Evolutionary conservation across 2,113 vertebrate species (phyloP), one percentile per base, ranked within the genome.

Genomic region (Glaucomys volans): DNA sequence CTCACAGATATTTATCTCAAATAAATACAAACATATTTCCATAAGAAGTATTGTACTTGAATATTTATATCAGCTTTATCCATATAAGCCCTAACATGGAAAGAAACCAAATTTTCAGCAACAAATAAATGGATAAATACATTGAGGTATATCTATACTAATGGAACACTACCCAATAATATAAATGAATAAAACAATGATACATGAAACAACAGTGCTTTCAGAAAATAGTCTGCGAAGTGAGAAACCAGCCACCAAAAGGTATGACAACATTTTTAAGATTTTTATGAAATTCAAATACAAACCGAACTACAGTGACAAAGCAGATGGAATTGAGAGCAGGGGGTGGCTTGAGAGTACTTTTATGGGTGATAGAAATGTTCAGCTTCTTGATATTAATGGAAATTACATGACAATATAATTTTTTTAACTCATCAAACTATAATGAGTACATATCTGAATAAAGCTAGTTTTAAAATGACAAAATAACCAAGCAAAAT

Each of bases 51-150:
- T 83, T 88, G 18, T 72, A 52, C 64, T 77, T 35, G 24, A 59
- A 87, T 82, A 91, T 75, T 87, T 32, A 64, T 52, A 71, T 62
- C n/a, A 96, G 37, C 50, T 91, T 82, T 83, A 54, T 52, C 18
- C 10, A 77, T 82, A 89, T 52, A 74, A 83, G 7, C n/a, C n/a
- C 35, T 62, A 82, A 77, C 30, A 22, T 96, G 71, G 13, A 69
- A 79, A 87, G 40, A 83, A 88, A 28, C 4, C 9, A 89, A 89
- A 8, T 80, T 84, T 72, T 18, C 66, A 76, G 52, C 16, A 80
- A 82, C 32, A 77, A 12, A 79, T 30, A 81, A 88, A 64, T 69
- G 1, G 12, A 28, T 80, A 79, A 83, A 71, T 42, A 87, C 52
- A 92, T 44, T 37, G 32, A 67, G 62, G 7, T 76, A 87, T 62